Evolutionary conservation across 1,140 invertebrate genomes (phyloP).

Genomic region (Stenopsyche tienmushanensis): DNA sequence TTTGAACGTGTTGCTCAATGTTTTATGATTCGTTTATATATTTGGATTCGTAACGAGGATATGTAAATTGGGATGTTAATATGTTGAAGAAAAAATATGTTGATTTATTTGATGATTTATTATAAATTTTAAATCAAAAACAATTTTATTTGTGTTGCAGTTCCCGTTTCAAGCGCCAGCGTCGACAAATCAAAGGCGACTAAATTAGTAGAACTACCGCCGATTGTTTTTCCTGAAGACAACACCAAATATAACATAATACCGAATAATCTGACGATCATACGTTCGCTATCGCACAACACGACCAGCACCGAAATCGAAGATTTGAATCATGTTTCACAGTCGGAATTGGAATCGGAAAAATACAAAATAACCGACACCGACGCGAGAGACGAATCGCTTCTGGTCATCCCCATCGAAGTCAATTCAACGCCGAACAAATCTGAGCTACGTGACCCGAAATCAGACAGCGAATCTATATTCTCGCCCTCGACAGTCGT

Average conservation of each 20-base stretch:
- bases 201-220: constrained; percentile 27
- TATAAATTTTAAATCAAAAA: too few relatives aligned
- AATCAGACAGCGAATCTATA: constrained; percentile 27
- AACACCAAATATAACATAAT: constrained; percentile 33
- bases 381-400: neutral
- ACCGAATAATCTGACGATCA: constrained; percentile 22
- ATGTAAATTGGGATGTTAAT: too few relatives aligned
- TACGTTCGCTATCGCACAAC: constrained; percentile 13
- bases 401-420: neutral
- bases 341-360: constrained; percentile 28
- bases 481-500: constrained; percentile 20
- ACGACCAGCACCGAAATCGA: neutral
- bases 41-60: too few relatives aligned
- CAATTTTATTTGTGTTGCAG: too few relatives aligned
- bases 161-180: neutral
- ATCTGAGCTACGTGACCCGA: neutral
- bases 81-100: too few relatives aligned
- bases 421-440: neutral
- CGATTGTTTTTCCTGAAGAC: constrained; percentile 33
- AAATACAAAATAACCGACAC: constrained; percentile 25
- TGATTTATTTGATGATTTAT: too few relatives aligned
- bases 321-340: too few relatives aligned
- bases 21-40: too few relatives aligned
- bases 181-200: neutral
- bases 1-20: too few relatives aligned